Percentiles rank a stretch among this genome's conserved stretches.
Conservation (phyloP, 2,113 vertebrate genomes). For the Platichthys flesus region DNA sequence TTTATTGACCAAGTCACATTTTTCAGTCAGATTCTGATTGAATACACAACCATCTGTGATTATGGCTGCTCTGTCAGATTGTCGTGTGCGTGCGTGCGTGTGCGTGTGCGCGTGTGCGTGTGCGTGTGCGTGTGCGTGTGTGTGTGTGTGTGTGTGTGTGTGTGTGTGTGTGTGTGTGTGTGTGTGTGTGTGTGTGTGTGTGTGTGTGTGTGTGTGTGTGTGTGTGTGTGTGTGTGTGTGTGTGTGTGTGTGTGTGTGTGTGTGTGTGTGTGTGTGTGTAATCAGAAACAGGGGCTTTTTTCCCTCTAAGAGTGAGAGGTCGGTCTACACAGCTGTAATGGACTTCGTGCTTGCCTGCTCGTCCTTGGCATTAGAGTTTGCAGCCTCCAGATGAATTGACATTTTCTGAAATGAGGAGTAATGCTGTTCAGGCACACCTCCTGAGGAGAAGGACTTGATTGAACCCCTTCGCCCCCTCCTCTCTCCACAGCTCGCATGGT, state of each 20-base stretch:
- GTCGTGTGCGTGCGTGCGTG: conserved; percentile 18
- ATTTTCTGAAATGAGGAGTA: conserved; percentile 73
- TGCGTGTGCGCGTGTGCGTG: no score
- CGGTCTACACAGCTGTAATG: conserved; percentile 49
- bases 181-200: conserved; percentile 19
- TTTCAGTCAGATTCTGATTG: conserved; percentile 5
- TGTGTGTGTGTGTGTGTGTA: not conserved
- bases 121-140: not conserved
- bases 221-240: no score
- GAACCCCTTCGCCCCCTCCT: conserved; percentile 14
- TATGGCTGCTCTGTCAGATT: conserved; percentile 1
- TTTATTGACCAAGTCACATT: not conserved
- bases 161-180: not conserved
- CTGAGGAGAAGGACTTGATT: conserved; percentile 43
- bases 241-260: not conserved
- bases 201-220: no score
- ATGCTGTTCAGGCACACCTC: conserved; percentile 63
- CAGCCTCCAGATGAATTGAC: conserved; percentile 64
- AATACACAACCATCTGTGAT: not conserved
- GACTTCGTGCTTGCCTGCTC: conserved; percentile 64
- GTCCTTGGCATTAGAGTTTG: conserved; percentile 66
- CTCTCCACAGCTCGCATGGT: not conserved
- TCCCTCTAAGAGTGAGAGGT: conserved; percentile 29
- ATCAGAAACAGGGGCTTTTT: conserved; percentile 23
- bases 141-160: not conserved